Evolutionary conservation across 2,113 vertebrate species (phyloP), one percentile per base, ranked within the genome.

Genomic region (Hoplias malabaricus): DNA sequence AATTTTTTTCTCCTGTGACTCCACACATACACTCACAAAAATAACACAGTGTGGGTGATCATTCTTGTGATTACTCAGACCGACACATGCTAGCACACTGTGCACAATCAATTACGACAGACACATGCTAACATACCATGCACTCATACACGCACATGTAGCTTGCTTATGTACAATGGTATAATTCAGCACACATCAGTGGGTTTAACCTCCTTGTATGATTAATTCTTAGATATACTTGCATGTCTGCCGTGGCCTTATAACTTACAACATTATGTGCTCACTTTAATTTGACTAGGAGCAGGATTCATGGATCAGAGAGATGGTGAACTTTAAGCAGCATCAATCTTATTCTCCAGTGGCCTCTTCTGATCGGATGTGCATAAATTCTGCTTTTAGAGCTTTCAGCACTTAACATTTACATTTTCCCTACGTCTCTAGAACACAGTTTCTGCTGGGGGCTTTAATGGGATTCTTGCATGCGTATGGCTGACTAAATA

Each of bases 271-370:
- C 21, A 61, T 69, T 59, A 33, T 68, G 9, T 72, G 56, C 63
- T 69, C 34, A 25, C n/a, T 59, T 73, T 59, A 57, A 59, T 66
- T 16, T 50, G n/a, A 69, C 16, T 50, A 21, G n/a, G 43, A 76
- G 54, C 48, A 1, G 16, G 67, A 73, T 81, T 78, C 34, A 81
- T 62, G 68, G 68, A 71, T 63, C 69, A 34, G n/a, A 50, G 59
- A 13, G 13, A 77, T 23, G n/a, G 53, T 77, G 23, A 82, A 82
- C 80, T 61, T 81, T 40, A 77, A 77, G 34, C 54, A 70, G 62
- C 59, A 77, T 75, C 6, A 43, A 34, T 80, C 62, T 59, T 34
- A 38, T 27, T 23, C 38, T 77, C 31, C 42, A 43, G 34, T 77
- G 40, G 42, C 25, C 50, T 70, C 68, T 70, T 70, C 68, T 31